A percentile compares a stretch with the other conserved stretches of the same genome.
These are phyloP conservation scores for Bombus waltoni DNA, from an alignment of 1,140 invertebrate species.

Conservation along the genomic window DNA sequence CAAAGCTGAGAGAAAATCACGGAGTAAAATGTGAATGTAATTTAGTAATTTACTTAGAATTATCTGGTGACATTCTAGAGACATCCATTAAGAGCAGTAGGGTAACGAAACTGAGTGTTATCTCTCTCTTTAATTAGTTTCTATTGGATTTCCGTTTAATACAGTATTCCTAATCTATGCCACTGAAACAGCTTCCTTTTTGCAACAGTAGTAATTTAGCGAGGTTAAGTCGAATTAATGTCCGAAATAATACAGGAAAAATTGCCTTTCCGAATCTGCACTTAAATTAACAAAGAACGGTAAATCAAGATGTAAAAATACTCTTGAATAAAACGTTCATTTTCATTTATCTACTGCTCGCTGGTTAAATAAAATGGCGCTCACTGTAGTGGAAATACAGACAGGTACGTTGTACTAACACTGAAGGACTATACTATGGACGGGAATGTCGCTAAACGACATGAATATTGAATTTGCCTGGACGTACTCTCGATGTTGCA, in stretches of 20 bases:
- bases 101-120: not conserved
- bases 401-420: not conserved
- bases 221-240: no score
- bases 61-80: not conserved
- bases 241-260: no score
- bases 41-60: not conserved
- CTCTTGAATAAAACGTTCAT: no score
- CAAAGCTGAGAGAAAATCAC: no score
- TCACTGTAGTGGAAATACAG: not conserved
- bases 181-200: no score
- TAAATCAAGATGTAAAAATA: no score
- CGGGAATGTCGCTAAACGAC: not conserved
- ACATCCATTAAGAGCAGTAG: not conserved
- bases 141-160: not conserved
- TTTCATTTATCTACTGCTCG: no score
- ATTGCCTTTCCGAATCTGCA: no score
- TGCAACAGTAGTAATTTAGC: no score
- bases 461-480: conserved; percentile 14
- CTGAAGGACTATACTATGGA: not conserved
- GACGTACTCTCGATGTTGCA: not conserved
- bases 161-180: not conserved
- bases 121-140: not conserved
- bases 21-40: no score
- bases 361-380: not conserved
- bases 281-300: no score